Evolutionary conservation across 1,140 invertebrate species (phyloP).

Genomic region (Drosophila chauvacae): DNA sequence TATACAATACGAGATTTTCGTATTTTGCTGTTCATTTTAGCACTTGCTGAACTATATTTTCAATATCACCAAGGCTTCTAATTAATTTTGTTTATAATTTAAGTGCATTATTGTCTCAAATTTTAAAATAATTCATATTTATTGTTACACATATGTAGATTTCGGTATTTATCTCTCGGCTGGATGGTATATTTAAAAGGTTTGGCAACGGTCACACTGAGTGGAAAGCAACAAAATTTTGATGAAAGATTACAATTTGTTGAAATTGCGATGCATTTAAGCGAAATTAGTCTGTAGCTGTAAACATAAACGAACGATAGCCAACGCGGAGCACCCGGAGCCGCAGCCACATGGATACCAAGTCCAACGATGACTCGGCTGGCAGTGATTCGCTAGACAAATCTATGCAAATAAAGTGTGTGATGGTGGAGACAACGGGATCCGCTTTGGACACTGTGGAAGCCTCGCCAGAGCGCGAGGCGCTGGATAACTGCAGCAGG

Average conservation of each 20-base stretch:
- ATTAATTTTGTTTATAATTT: neutral
- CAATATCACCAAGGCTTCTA: too few relatives aligned
- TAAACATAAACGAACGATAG: slow-evolving; percentile 1
- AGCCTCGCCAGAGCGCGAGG: slow-evolving; percentile 23
- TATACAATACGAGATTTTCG: neutral
- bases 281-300: slow-evolving; percentile 29
- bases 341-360: slow-evolving; percentile 68
- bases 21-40: neutral
- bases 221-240: slow-evolving; percentile 35
- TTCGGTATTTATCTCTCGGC: neutral
- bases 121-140: too few relatives aligned
- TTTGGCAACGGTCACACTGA: slow-evolving; percentile 7
- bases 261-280: slow-evolving; percentile 48
- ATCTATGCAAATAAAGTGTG: slow-evolving; percentile 79
- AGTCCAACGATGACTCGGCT: slow-evolving; percentile 76
- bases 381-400: slow-evolving; percentile 78
- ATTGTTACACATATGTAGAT: neutral
- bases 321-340: slow-evolving; percentile 9
- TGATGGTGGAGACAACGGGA: slow-evolving; percentile 69
- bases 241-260: slow-evolving; percentile 39
- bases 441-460: slow-evolving; percentile 6
- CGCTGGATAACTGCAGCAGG: slow-evolving; percentile 56
- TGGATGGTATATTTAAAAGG: neutral
- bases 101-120: neutral
- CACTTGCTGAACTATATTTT: neutral